These are phyloP conservation scores for Malurus alboscapulatus DNA, from an alignment of 2,113 vertebrate species.

Conservation along the genomic window DNA sequence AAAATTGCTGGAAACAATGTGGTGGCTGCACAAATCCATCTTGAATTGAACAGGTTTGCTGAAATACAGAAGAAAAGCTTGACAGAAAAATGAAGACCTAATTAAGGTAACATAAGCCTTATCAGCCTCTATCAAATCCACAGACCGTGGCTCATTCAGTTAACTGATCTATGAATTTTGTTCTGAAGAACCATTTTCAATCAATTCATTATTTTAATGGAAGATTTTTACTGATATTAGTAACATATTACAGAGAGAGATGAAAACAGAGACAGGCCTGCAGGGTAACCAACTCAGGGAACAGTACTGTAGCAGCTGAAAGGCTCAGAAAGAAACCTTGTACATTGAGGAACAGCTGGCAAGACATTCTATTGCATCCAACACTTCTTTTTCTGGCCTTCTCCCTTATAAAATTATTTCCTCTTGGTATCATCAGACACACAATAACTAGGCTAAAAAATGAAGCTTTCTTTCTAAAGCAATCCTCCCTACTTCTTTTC, in stretches of 20 bases:
- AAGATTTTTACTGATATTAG: background rate
- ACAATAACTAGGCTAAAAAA: background rate
- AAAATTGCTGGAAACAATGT: background rate
- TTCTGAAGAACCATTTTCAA: background rate
- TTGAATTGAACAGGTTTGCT: background rate
- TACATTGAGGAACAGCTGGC: background rate
- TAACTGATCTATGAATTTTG: background rate
- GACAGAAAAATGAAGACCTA: background rate
- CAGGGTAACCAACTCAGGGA: background rate
- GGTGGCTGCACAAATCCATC: background rate
- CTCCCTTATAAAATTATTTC: constrained; percentile 5
- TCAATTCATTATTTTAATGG: background rate
- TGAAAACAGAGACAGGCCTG: background rate
- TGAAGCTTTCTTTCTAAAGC: background rate
- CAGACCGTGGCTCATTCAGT: background rate
- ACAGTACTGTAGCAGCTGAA: background rate
- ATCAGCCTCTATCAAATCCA: background rate
- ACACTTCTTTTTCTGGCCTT: background rate
- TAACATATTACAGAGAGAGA: background rate
- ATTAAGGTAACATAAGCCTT: background rate
- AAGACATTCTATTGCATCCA: constrained; percentile 3
- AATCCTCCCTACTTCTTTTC: background rate
- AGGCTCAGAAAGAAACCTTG: background rate
- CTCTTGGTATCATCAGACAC: constrained; percentile 11
- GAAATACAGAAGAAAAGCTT: background rate